These are phyloP conservation scores for Chloropsis hardwickii DNA, from an alignment of 2,113 vertebrate genomes.

Conservation along the genomic window DNA sequence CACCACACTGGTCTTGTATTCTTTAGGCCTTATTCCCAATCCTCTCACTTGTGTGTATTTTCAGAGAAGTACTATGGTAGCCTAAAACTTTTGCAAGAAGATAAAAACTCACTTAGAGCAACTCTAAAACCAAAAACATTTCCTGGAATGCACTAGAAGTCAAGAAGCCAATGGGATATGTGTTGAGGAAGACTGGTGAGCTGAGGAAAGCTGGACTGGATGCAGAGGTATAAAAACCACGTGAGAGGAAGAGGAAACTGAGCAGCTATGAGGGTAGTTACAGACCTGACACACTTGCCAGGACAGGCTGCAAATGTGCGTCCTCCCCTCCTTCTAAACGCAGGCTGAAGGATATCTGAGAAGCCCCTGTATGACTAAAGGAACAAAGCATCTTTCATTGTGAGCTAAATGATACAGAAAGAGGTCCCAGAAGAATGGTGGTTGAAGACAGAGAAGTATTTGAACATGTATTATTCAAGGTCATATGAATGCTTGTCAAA, in stretches of 20 bases:
- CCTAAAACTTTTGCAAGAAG: not conserved
- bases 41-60: not conserved
- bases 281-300: not conserved
- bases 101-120: not conserved
- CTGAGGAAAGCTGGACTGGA: not conserved
- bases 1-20: not conserved
- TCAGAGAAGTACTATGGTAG: not conserved
- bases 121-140: not conserved
- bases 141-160: not conserved
- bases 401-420: not conserved
- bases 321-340: not conserved
- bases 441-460: not conserved
- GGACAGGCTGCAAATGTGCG: rapidly evolving
- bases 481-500: not conserved
- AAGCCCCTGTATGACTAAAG: not conserved
- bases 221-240: not conserved
- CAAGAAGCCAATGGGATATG: not conserved
- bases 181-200: not conserved
- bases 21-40: not conserved
- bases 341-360: not conserved
- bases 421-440: not conserved
- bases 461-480: not conserved
- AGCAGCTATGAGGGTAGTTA: not conserved
- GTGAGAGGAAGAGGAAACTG: not conserved
- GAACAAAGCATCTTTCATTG: not conserved